phyloP scores from a whole-genome alignment of 2,113 vertebrate genomes.

The Nanorana parkeri region DNA sequence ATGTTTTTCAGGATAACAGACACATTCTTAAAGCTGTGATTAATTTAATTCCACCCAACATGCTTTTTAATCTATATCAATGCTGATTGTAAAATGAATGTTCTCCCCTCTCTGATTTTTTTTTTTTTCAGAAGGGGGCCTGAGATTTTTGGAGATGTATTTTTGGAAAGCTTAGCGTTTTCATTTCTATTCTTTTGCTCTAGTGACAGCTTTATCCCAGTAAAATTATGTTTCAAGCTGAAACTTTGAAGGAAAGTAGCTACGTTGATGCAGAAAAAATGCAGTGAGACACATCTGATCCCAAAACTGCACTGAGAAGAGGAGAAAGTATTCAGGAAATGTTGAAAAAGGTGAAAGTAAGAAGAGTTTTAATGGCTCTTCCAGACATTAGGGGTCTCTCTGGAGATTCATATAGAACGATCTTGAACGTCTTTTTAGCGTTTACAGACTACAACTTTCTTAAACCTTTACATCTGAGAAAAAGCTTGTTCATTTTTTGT shows the following conservation, averaged over 20 bases:
- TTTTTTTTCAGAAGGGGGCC: slow-evolving; percentile 9
- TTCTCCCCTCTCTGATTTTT: not conserved
- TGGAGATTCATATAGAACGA: slow-evolving; percentile 89
- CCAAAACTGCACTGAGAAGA: slow-evolving; percentile 82
- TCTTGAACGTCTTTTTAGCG: slow-evolving; percentile 85
- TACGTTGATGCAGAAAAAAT: slow-evolving; percentile 84
- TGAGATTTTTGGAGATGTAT: slow-evolving; percentile 31
- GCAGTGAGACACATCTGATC: slow-evolving; percentile 84
- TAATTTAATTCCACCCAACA: not conserved
- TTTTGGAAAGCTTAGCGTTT: slow-evolving; percentile 69
- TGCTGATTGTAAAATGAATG: slow-evolving; percentile 12
- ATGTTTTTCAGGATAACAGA: not conserved
- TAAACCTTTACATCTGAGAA: slow-evolving; percentile 81
- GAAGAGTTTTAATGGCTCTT: slow-evolving; percentile 96
- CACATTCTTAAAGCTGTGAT: not conserved
- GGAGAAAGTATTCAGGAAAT: slow-evolving; percentile 93
- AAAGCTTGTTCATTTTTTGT: slow-evolving; percentile 70
- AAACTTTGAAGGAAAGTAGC: slow-evolving; percentile 84
- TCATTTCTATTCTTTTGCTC: slow-evolving; percentile 78
- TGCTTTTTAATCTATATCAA: not conserved
- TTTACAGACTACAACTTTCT: slow-evolving; percentile 82
- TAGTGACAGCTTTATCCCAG: slow-evolving; percentile 87
- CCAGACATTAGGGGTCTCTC: slow-evolving; percentile 88
- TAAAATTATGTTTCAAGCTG: slow-evolving; percentile 85
- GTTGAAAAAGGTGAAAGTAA: slow-evolving; percentile 92